phyloP scores from a whole-genome alignment of 2,888 invertebrate species.

The Agapostemon virescens region DNA sequence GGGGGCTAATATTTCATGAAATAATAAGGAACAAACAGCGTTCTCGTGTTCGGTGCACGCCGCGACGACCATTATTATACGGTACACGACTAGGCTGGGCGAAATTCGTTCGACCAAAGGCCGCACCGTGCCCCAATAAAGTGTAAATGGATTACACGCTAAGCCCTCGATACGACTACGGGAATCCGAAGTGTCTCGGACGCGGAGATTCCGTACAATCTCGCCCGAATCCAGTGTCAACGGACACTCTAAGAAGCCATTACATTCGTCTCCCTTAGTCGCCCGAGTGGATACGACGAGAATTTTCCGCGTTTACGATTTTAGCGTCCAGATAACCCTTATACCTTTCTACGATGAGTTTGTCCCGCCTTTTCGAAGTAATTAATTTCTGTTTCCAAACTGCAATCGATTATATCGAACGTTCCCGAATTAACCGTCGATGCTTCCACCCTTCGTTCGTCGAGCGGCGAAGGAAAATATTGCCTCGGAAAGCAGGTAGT shows the following conservation, averaged over 20 bases:
- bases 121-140: conserved; percentile 51
- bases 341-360: neutral
- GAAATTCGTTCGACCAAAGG: conserved; percentile 52
- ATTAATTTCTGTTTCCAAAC: neutral
- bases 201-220: conserved; percentile 51
- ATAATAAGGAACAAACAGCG: conserved; percentile 55
- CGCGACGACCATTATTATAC: conserved; percentile 32
- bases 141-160: conserved; percentile 58
- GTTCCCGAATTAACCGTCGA: neutral
- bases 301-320: conserved; percentile 15
- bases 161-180: conserved; percentile 54
- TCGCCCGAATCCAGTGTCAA: conserved; percentile 56
- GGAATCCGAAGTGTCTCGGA: conserved; percentile 43
- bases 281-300: conserved; percentile 14
- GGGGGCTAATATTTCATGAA: conserved; percentile 45
- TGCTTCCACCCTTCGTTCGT: neutral
- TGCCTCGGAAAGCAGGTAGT: neutral
- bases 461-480: neutral
- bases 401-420: neutral
- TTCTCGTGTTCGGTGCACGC: conserved; percentile 34
- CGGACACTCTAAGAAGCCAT: conserved; percentile 54
- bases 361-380: neutral
- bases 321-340: neutral
- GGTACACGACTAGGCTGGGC: neutral
- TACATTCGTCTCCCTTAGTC: conserved; percentile 39